phyloP scores from a whole-genome alignment of 2,888 invertebrate genomes.

The Resseliella maxima region DNA sequence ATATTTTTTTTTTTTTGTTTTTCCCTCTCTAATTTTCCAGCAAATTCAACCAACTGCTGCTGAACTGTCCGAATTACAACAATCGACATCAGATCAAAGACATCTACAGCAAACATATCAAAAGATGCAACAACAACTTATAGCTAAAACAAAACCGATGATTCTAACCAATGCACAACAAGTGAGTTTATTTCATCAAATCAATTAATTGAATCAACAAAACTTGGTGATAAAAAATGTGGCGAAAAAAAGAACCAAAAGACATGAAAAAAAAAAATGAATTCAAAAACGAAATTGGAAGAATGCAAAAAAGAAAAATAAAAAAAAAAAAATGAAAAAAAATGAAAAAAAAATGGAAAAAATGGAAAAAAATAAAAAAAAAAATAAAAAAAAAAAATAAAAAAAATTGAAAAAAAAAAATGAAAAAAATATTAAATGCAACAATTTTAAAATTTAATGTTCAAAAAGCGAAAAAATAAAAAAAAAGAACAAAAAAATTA shows the following conservation, averaged over 20 bases:
- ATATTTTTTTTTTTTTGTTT: background rate
- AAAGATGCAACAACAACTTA: constrained; percentile 36
- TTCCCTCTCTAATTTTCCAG: background rate
- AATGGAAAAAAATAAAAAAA: too few species aligned
- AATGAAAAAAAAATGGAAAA: too few species aligned
- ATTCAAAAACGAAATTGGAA: too few species aligned
- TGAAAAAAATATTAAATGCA: background rate
- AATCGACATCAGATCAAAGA: constrained; percentile 30
- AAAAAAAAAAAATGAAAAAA: too few species aligned
- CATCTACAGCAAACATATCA: constrained; percentile 15
- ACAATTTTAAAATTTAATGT: too few species aligned
- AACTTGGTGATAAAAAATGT: background rate
- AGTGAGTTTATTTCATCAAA: background rate
- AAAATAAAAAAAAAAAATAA: too few species aligned
- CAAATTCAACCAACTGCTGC: constrained; percentile 52
- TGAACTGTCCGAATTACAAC: constrained; percentile 24
- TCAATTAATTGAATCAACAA: background rate
- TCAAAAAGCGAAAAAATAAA: too few species aligned
- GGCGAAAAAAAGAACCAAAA: too few species aligned
- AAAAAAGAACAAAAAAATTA: too few species aligned
- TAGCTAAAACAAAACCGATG: background rate
- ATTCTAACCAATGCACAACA: constrained; percentile 14
- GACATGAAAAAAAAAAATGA: too few species aligned
- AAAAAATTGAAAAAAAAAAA: too few species aligned
- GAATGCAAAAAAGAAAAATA: too few species aligned